Base-by-base conservation (phyloP, 1,140 invertebrate species). In the Chymomyza costata region DNA sequence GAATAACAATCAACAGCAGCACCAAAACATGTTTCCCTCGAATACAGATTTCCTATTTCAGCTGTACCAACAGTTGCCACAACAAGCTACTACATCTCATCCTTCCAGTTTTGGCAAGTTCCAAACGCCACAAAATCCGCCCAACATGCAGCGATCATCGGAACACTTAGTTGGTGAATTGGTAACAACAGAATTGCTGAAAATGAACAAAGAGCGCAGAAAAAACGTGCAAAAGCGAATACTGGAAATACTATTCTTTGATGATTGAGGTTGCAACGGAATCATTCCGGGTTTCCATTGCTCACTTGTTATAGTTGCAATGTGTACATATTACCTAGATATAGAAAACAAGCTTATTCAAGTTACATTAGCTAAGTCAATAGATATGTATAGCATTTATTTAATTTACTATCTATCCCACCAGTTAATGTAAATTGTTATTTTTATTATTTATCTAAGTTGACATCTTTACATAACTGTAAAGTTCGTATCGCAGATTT, bases 221-320 rank as follows among this genome's bases (percentile, higher is more conserved):
- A 85, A 83, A 57, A 68, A 61, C 39, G 84, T 71, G 10, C 84
- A 85, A 50, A 84, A 82, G 37, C 48, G 82, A 39, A 85, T 85
- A 18, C 49, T 85, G 25, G 84, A 85, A 65, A 83, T 85, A 61
- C 66, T 85, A 14, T 85, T 85, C 43, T 85, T 85, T 28, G 84
- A 85, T 31, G 84, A 85, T 61, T 84, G 53, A 61, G 49, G 45
- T 46, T n/a, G n/a, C n/a, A n/a, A n/a, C n/a, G n/a, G n/a, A n/a
- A 53, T 55, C 18, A 17, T 13, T 18, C n/a, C 51, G 10, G 10
- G 5, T 28, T 28, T 6, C 10, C 10, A 5, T 28, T 28, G 5
- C 10, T 28, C 25, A 28, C 5, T 28, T 28, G 5, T 28, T 5
- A 28, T 44, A 7, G 32, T 34, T 40, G 15, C 8, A 18, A 14